Evolutionary conservation across 2,113 vertebrate genomes (phyloP).

Genomic region (Amazona vittata): DNA sequence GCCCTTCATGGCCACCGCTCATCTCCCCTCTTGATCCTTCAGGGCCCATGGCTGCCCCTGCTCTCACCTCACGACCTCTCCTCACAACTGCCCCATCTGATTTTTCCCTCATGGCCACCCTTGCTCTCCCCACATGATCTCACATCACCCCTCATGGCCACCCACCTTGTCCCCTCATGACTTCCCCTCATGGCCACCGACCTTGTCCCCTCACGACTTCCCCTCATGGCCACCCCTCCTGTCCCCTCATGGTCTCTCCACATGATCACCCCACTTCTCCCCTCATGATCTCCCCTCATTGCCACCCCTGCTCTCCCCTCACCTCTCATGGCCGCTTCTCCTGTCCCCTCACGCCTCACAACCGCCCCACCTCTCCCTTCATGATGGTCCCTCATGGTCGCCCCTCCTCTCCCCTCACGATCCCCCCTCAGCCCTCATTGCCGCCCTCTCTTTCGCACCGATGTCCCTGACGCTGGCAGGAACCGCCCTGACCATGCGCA

Average conservation of each 20-base stretch:
- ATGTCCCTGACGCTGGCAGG: background rate
- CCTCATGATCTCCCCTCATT: too few species aligned
- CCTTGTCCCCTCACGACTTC: too few species aligned
- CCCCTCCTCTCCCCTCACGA: background rate
- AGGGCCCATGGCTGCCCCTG: too few species aligned
- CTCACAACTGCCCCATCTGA: background rate
- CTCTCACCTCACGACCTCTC: background rate
- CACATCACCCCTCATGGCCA: background rate
- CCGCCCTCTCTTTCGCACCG: background rate
- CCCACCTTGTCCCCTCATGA: background rate
- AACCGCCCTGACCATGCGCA: background rate
- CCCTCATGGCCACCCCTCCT: too few species aligned
- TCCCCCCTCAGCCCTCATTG: too few species aligned
- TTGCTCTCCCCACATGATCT: too few species aligned
- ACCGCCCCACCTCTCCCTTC: too few species aligned
- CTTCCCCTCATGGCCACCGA: too few species aligned
- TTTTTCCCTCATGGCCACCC: background rate
- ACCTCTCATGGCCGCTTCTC: background rate
- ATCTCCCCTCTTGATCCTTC: background rate
- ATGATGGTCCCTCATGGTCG: fast-evolving
- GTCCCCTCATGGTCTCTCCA: too few species aligned
- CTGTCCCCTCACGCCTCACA: too few species aligned
- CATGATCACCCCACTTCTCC: too few species aligned
- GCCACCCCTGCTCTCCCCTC: background rate
- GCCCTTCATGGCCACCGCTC: background rate